Evolutionary conservation across 1,140 invertebrate genomes (phyloP).

Genomic region (Drosophila pruinosa): DNA sequence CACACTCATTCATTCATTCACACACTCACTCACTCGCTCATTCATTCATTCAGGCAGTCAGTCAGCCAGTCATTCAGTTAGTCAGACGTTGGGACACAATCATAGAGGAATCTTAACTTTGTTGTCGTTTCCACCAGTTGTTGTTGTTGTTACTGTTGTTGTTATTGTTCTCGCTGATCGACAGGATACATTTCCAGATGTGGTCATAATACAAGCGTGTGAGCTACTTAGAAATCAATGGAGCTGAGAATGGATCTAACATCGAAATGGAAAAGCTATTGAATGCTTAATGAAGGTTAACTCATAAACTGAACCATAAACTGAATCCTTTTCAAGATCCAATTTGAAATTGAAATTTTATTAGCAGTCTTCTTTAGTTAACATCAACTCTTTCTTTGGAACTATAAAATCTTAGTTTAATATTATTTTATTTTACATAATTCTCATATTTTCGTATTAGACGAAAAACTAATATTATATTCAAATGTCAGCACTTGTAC

Average conservation of each 20-base stretch:
- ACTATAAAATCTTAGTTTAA: no score
- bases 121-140: background rate
- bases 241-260: slow-evolving; percentile 18
- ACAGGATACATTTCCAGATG: slow-evolving; percentile 55
- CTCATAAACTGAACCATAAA: background rate
- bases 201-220: slow-evolving; percentile 46
- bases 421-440: no score
- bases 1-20: slow-evolving; percentile 49
- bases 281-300: background rate
- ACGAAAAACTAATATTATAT: no score
- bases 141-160: slow-evolving; percentile 1
- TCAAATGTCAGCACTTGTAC: no score
- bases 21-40: slow-evolving; percentile 17
- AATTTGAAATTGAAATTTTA: background rate
- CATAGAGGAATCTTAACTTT: slow-evolving; percentile 21
- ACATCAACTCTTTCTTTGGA: no score
- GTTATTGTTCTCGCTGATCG: slow-evolving; percentile 42
- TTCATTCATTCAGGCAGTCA: background rate
- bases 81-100: slow-evolving; percentile 28
- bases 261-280: background rate
- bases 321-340: background rate
- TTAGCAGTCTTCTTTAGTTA: background rate
- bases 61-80: slow-evolving; percentile 40
- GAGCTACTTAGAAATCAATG: slow-evolving; percentile 57
- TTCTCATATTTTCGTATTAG: no score